These are phyloP conservation scores for Sebastes melanostomus DNA, from an alignment of 2,797 vertebrate species.

Conservation along the genomic window DNA sequence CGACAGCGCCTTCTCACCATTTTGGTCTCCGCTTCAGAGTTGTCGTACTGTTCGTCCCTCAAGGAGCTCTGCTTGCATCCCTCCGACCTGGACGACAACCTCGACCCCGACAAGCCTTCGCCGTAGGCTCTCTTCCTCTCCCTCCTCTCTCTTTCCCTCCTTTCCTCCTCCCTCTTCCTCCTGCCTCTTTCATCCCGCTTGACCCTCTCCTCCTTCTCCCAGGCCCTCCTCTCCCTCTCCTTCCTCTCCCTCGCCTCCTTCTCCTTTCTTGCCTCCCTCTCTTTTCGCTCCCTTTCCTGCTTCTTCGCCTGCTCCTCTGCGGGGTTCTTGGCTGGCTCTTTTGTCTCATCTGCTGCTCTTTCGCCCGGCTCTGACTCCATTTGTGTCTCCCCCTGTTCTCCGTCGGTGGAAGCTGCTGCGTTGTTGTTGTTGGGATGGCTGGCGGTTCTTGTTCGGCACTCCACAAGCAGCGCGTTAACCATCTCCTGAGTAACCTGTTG, in stretches of 20 bases:
- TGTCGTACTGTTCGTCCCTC: neutral
- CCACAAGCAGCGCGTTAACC: constrained; percentile 51
- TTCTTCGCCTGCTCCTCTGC: constrained; percentile 3
- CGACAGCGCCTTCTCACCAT: constrained; percentile 24
- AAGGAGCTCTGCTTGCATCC: constrained; percentile 16
- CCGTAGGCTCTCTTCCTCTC: constrained; percentile 49
- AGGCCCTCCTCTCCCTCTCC: neutral
- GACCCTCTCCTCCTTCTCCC: constrained; percentile 37
- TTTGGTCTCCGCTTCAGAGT: neutral
- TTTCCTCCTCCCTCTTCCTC: constrained; percentile 50
- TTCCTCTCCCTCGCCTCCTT: constrained; percentile 27
- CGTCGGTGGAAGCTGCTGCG: neutral
- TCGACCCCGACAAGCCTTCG: neutral
- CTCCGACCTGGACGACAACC: constrained; percentile 26
- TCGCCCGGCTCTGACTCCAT: neutral
- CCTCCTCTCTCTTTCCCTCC: constrained; percentile 22
- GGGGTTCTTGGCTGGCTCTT: constrained; percentile 8
- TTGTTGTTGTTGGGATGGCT: neutral
- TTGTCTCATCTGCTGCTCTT: neutral
- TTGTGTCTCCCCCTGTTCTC: neutral
- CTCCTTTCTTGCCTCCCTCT: constrained; percentile 8
- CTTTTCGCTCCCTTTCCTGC: constrained; percentile 30
- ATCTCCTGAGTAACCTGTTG: constrained; percentile 63
- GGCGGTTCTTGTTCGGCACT: constrained; percentile 41
- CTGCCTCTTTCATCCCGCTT: constrained; percentile 22